These are phyloP conservation scores for Euproctis similis DNA, from an alignment of 2,888 invertebrate species.

Conservation along the genomic window DNA sequence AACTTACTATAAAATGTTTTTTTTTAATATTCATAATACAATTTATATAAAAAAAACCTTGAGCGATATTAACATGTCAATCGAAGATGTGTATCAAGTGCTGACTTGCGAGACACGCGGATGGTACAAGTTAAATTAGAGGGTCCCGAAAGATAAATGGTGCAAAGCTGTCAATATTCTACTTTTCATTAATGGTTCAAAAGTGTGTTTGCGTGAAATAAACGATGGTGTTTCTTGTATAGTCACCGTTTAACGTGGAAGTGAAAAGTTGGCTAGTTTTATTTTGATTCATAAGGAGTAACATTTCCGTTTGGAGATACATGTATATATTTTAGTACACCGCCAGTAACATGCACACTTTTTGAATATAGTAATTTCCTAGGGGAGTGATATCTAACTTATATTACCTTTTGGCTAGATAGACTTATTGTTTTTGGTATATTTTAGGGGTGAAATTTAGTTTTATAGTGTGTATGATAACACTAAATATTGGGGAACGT, in stretches of 20 bases:
- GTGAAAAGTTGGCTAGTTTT: conserved; percentile 26
- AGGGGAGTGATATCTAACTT: too few species aligned
- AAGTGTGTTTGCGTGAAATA: conserved; percentile 49
- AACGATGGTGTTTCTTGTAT: conserved; percentile 34
- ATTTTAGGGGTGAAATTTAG: too few species aligned
- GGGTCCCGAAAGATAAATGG: conserved; percentile 57
- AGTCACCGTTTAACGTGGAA: conserved; percentile 33
- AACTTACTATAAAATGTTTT: too few species aligned
- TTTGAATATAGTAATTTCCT: conserved; percentile 3
- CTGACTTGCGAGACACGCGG: conserved; percentile 46
- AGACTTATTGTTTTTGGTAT: too few species aligned
- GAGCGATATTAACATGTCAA: conserved; percentile 51
- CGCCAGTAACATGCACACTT: background rate
- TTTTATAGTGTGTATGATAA: too few species aligned
- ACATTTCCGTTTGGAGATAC: background rate
- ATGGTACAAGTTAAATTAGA: conserved; percentile 56
- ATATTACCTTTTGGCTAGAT: too few species aligned
- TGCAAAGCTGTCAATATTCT: conserved; percentile 57
- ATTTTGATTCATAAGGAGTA: conserved; percentile 13
- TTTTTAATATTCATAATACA: conserved; percentile 17
- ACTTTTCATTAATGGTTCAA: conserved; percentile 59
- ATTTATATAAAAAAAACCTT: conserved; percentile 24
- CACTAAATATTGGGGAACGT: too few species aligned
- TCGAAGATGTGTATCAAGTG: conserved; percentile 44
- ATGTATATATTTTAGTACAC: background rate